A percentile compares a stretch with the other conserved stretches of the same genome.
phyloP scores from a whole-genome alignment of 2,797 vertebrate species.

The Cheirogaleus major region DNA sequence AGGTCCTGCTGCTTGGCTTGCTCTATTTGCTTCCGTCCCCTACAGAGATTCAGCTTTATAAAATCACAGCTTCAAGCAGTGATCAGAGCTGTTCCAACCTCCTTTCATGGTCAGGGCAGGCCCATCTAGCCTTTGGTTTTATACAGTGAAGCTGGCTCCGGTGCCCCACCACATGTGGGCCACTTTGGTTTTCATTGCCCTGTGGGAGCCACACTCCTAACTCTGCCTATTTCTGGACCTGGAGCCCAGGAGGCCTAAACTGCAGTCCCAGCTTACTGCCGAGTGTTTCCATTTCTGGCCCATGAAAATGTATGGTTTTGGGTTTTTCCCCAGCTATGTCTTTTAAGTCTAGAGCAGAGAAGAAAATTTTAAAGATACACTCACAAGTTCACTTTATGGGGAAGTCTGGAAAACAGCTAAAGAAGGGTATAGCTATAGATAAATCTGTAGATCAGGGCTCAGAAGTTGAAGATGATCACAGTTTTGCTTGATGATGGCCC shows the following conservation, averaged over 20 bases:
- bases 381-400: background rate
- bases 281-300: slow-evolving; percentile 34
- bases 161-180: background rate
- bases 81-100: slow-evolving; percentile 5
- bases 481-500: background rate
- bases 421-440: background rate
- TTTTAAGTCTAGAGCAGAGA: slow-evolving; percentile 35
- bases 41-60: background rate
- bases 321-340: background rate
- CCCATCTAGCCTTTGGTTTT: slow-evolving; percentile 11
- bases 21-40: slow-evolving; percentile 20
- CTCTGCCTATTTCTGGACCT: slow-evolving; percentile 55
- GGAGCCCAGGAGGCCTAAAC: slow-evolving; percentile 9
- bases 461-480: background rate
- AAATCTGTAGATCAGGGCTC: background rate
- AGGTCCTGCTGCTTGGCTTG: background rate
- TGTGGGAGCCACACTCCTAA: background rate
- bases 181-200: slow-evolving; percentile 22
- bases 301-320: background rate
- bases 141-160: background rate
- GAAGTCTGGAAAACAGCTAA: background rate
- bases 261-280: background rate
- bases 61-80: background rate
- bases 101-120: slow-evolving; percentile 13
- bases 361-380: background rate